Evolutionary conservation across 1,140 invertebrate genomes (phyloP).

Genomic region (Acarapis woodi): DNA sequence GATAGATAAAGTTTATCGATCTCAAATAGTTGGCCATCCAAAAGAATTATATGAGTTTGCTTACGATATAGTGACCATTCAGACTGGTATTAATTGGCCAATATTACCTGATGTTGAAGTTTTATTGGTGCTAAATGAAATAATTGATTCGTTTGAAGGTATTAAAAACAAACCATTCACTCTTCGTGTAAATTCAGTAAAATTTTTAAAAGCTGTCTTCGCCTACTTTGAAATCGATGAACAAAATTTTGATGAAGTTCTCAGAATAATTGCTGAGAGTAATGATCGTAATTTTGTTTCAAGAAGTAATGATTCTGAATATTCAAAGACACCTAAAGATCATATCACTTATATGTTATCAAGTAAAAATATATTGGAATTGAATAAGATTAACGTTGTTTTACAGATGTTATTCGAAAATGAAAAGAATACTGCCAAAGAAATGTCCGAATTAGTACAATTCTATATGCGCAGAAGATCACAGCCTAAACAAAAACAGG

Average conservation of each 20-base stretch:
- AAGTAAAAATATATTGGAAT: background rate
- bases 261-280: constrained; percentile 1
- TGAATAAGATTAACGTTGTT: background rate
- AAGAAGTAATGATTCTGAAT: too few relatives aligned
- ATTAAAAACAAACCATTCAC: constrained; percentile 33
- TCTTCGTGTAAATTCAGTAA: constrained; percentile 52
- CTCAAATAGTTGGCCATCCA: constrained; percentile 54
- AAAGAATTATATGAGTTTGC: constrained; percentile 62
- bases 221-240: constrained; percentile 45
- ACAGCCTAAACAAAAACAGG: background rate
- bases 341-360: background rate
- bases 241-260: constrained; percentile 31
- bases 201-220: constrained; percentile 41
- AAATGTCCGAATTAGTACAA: background rate
- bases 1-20: constrained; percentile 55
- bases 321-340: too few relatives aligned
- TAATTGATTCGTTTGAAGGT: constrained; percentile 35
- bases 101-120: constrained; percentile 49
- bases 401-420: background rate
- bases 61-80: constrained; percentile 64
- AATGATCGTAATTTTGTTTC: too few relatives aligned
- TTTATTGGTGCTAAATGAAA: constrained; percentile 40
- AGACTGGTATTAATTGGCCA: constrained; percentile 19
- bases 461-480: background rate
- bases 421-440: background rate